phyloP scores from a whole-genome alignment of 2,888 invertebrate genomes.

The Mesorhabditis sp. region DNA sequence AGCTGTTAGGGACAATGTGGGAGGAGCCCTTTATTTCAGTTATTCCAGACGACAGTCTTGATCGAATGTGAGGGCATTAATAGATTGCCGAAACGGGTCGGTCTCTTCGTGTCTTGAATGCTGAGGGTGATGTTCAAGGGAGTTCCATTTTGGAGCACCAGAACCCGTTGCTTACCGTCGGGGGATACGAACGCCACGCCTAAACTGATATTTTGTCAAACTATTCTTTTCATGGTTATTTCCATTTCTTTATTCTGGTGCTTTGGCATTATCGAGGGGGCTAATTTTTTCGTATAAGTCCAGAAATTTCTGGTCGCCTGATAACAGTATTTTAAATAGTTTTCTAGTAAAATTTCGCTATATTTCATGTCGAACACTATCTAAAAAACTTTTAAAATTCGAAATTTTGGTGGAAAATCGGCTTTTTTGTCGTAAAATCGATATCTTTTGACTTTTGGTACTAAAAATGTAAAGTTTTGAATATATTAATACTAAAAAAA shows the following conservation, averaged over 20 bases:
- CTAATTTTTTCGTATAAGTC: not conserved
- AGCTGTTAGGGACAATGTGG: too few relatives aligned
- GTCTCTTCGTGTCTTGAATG: not conserved
- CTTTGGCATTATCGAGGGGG: too few relatives aligned
- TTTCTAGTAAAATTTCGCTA: too few relatives aligned
- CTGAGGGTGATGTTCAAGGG: not conserved
- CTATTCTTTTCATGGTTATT: not conserved
- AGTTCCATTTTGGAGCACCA: not conserved
- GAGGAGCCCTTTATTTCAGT: not conserved
- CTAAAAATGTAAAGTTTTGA: too few relatives aligned
- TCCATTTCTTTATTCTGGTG: too few relatives aligned
- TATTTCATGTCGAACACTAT: too few relatives aligned
- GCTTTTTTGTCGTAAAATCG: too few relatives aligned
- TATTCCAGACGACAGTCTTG: not conserved
- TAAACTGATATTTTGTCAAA: not conserved
- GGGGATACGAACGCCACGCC: not conserved
- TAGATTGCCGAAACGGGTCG: not conserved
- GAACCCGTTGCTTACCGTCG: not conserved
- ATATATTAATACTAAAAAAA: too few relatives aligned
- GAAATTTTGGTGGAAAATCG: too few relatives aligned
- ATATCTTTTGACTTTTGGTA: too few relatives aligned
- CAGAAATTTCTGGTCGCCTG: not conserved
- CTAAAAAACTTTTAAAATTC: too few relatives aligned
- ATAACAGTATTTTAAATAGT: too few relatives aligned
- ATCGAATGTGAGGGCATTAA: not conserved